Percentiles rank a stretch among this genome's conserved stretches.
Evolutionary conservation across 2,797 vertebrate genomes (phyloP).

Genomic region (Rachycentron canadum): DNA sequence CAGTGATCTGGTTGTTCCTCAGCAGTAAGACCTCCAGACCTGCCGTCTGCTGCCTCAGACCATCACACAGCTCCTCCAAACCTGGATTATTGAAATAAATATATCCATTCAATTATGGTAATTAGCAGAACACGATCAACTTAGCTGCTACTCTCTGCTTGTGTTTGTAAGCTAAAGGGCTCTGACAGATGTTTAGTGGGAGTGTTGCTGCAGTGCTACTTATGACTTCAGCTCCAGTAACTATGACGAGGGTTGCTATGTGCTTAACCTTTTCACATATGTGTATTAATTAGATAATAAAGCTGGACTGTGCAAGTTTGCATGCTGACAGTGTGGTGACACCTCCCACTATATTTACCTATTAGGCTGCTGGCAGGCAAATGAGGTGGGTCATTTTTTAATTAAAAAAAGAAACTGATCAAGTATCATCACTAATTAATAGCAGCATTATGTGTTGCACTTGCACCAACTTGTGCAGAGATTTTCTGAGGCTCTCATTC

Average conservation of each 20-base stretch:
- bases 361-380: background rate
- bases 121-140: background rate
- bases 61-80: slow-evolving; percentile 85
- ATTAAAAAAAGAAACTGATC: background rate
- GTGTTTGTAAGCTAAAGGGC: slow-evolving; percentile 11
- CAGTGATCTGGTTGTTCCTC: slow-evolving; percentile 84
- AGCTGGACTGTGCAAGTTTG: slow-evolving; percentile 16
- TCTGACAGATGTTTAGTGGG: slow-evolving; percentile 55
- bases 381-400: slow-evolving; percentile 1
- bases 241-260: slow-evolving; percentile 6
- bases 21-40: slow-evolving; percentile 82
- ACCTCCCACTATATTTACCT: slow-evolving; percentile 14
- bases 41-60: slow-evolving; percentile 74
- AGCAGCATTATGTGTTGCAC: slow-evolving; percentile 3
- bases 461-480: background rate
- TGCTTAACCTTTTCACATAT: slow-evolving; percentile 5
- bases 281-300: slow-evolving; percentile 30
- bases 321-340: slow-evolving; percentile 3
- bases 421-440: slow-evolving; percentile 9
- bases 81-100: slow-evolving; percentile 61
- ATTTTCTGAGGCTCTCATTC: background rate
- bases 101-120: background rate
- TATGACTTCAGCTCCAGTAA: slow-evolving; percentile 2
- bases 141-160: background rate
- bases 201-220: slow-evolving; percentile 10